Conservation (phyloP, 2,797 vertebrate species). For the Syndactyla subalaris region DNA sequence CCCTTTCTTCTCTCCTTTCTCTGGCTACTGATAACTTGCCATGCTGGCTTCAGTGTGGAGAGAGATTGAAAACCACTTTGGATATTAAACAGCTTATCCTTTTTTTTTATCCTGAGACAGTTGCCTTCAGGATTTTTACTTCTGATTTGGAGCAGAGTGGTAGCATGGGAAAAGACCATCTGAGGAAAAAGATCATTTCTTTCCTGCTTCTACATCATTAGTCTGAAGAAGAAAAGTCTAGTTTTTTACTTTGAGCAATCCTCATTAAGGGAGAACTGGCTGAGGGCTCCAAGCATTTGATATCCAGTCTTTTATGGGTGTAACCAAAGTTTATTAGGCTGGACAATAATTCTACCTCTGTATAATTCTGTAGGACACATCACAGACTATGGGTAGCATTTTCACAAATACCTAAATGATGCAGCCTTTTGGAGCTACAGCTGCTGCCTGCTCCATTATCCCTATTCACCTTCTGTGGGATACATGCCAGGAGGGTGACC, state of each 20-base stretch:
- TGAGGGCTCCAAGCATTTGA: background rate
- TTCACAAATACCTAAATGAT: background rate
- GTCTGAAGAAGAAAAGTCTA: background rate
- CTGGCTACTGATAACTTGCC: conserved; percentile 30
- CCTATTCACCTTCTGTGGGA: background rate
- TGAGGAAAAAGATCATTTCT: background rate
- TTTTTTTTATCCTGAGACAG: background rate
- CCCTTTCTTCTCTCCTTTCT: conserved; percentile 64
- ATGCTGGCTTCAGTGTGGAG: background rate
- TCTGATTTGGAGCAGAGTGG: background rate
- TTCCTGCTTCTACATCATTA: background rate
- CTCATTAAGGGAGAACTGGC: background rate
- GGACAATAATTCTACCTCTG: background rate
- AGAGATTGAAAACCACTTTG: background rate
- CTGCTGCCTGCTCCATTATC: background rate
- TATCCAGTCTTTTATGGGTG: background rate
- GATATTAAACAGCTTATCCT: background rate
- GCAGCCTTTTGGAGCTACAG: background rate
- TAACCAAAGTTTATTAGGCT: background rate
- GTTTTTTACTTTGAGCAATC: background rate
- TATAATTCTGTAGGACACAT: background rate
- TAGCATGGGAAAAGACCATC: background rate
- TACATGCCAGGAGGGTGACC: background rate
- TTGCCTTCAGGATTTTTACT: background rate
- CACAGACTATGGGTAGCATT: background rate